phyloP scores from a whole-genome alignment of 2,113 vertebrate genomes.

The Axis porcinus region DNA sequence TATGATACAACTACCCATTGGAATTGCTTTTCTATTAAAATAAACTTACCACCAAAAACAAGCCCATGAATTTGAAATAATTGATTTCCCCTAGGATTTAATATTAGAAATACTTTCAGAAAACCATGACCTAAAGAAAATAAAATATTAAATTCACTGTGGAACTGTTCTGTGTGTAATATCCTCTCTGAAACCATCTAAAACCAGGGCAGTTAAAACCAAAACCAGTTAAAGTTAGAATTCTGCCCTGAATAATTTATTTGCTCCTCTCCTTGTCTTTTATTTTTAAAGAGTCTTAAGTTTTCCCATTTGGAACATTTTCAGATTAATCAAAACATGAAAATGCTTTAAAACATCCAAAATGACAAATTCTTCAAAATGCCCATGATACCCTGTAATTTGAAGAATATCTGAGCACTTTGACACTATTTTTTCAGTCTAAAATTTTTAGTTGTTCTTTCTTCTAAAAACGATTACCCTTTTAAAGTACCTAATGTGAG shows the following conservation, averaged over 20 bases:
- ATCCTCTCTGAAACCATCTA: neutral
- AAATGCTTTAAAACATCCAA: neutral
- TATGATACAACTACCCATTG: neutral
- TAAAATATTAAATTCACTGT: neutral
- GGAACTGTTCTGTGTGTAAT: neutral
- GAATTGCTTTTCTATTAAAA: constrained; percentile 10
- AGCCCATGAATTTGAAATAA: neutral
- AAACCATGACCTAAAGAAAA: neutral
- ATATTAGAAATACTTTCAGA: constrained; percentile 8
- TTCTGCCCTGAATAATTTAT: neutral
- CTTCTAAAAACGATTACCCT: neutral
- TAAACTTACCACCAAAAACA: neutral
- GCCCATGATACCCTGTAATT: neutral
- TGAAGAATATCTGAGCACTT: neutral
- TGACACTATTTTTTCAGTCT: neutral
- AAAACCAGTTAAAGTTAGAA: neutral
- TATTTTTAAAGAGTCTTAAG: neutral
- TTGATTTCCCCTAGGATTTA: neutral
- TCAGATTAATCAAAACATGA: neutral
- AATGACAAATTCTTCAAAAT: neutral
- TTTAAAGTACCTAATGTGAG: neutral
- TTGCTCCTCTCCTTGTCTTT: neutral
- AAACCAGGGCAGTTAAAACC: neutral
- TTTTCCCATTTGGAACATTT: constrained; percentile 9
- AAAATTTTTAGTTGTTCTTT: neutral